Evolutionary conservation across 2,113 vertebrate genomes (phyloP).

Genomic region (Scortum barcoo): DNA sequence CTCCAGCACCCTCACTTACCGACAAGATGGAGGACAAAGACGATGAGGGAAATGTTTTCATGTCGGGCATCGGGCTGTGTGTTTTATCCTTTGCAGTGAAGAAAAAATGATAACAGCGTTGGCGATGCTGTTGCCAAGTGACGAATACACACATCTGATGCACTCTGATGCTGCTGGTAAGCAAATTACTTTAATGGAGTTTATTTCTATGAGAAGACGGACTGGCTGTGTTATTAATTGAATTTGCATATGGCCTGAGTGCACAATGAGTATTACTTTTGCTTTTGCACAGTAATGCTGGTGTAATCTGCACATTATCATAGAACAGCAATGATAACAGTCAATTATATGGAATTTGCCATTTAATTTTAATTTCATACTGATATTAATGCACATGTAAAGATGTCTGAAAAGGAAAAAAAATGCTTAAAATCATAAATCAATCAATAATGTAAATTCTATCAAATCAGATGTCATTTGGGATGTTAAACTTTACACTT

Average conservation of each 20-base stretch:
- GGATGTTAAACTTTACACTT: too few species aligned
- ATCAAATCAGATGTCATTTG: too few species aligned
- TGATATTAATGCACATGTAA: not conserved
- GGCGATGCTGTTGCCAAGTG: not conserved
- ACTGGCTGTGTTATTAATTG: not conserved
- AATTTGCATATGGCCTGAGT: not conserved
- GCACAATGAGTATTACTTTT: not conserved
- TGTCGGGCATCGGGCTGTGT: not conserved
- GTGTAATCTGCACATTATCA: not conserved
- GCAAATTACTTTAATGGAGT: not conserved
- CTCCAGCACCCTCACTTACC: not conserved
- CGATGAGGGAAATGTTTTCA: not conserved
- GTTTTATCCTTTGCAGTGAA: not conserved
- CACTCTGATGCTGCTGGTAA: not conserved
- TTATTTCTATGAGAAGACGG: not conserved
- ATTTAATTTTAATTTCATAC: not conserved
- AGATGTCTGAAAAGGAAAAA: not conserved
- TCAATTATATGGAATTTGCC: not conserved
- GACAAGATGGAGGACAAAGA: not conserved
- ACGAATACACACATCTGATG: not conserved
- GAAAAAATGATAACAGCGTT: not conserved
- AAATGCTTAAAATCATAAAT: not conserved
- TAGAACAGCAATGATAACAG: not conserved
- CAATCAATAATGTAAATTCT: not conserved
- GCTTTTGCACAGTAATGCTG: not conserved